Percentiles rank a stretch among this genome's conserved stretches.
phyloP scores from a whole-genome alignment of 2,797 vertebrate species.

The Picus viridis region DNA sequence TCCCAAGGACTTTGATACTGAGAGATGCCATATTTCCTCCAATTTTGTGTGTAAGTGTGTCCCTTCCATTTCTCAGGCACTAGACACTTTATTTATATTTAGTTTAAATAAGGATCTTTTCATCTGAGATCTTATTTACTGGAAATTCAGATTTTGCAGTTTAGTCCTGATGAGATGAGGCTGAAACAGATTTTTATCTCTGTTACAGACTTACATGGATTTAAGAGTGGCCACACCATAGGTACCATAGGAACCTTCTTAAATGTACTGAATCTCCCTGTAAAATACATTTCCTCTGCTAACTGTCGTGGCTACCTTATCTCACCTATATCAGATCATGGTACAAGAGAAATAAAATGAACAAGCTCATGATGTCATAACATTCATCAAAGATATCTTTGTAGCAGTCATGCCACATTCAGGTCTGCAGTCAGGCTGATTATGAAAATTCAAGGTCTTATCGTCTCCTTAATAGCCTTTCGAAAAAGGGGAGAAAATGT shows the following conservation, averaged over 20 bases:
- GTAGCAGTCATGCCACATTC: background rate
- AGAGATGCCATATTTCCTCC: background rate
- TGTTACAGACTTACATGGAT: background rate
- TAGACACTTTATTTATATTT: background rate
- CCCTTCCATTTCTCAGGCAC: background rate
- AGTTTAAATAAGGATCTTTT: background rate
- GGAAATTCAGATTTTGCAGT: background rate
- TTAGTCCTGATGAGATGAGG: background rate
- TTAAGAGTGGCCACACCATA: background rate
- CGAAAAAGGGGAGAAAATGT: background rate
- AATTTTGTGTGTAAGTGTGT: background rate
- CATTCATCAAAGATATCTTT: background rate
- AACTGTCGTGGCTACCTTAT: background rate
- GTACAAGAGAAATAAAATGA: background rate
- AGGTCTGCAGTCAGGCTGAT: background rate
- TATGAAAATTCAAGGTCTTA: background rate
- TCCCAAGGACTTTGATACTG: background rate
- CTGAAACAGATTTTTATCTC: background rate
- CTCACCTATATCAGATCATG: background rate
- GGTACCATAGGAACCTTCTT: background rate
- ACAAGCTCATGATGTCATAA: background rate
- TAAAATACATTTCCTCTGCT: background rate
- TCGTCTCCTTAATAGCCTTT: background rate
- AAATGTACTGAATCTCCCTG: background rate
- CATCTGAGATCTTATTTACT: background rate